Evolutionary conservation across 2,888 invertebrate species (phyloP).

Genomic region (Limnephilus marmoratus): DNA sequence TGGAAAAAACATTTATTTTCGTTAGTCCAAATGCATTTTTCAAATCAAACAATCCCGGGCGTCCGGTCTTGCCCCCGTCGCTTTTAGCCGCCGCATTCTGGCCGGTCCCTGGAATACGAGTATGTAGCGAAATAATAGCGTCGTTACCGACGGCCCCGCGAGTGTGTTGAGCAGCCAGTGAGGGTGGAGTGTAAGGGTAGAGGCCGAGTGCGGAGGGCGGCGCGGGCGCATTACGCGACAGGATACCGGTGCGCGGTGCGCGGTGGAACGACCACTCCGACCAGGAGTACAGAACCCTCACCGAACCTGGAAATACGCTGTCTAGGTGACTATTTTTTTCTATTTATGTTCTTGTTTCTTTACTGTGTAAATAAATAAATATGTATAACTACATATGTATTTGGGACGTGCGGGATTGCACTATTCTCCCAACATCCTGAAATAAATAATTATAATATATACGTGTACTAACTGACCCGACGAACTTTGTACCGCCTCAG

Average conservation of each 20-base stretch:
- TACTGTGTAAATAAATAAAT: no score
- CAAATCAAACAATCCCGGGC: slow-evolving; percentile 26
- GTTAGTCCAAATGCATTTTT: slow-evolving; percentile 43
- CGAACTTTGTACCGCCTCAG: no score
- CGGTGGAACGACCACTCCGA: slow-evolving; percentile 3
- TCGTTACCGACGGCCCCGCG: slow-evolving; percentile 63
- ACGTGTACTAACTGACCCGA: no score
- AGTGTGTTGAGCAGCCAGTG: slow-evolving; percentile 56
- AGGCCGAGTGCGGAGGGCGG: neutral
- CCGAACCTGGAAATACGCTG: neutral
- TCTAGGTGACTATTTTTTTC: neutral
- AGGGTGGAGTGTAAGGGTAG: neutral
- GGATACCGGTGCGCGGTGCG: no score
- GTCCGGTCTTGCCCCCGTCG: neutral
- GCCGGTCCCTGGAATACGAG: slow-evolving; percentile 57
- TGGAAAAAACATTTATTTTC: neutral
- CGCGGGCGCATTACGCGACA: slow-evolving; percentile 5
- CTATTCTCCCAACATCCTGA: no score
- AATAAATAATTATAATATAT: no score
- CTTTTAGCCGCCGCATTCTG: slow-evolving; percentile 9
- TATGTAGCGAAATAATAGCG: slow-evolving; percentile 65
- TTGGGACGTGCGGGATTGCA: no score
- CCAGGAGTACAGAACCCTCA: neutral
- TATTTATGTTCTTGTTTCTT: no score
- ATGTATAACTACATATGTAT: no score